Base-by-base conservation (phyloP, 2,888 invertebrate species). In the Epinotia bilunana region DNA sequence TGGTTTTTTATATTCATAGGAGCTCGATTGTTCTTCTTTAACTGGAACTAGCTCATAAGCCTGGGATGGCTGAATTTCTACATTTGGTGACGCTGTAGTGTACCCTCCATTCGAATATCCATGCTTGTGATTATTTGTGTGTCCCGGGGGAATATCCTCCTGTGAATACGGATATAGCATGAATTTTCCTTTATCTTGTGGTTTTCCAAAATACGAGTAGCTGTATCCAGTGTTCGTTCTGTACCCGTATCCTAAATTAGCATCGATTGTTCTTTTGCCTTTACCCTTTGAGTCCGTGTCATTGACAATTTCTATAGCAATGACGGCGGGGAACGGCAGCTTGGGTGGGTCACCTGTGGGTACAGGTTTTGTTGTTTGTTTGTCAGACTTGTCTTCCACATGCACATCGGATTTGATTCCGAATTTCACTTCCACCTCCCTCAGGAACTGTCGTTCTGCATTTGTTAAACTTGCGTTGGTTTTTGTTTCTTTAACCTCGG, bases 81-180 rank as follows among this genome's bases (percentile, higher is more conserved):
- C 95, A 77, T 90, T 88, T 0, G 94, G 87, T 61, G 86, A 81
- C 12, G 82, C 76, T 23, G 83, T 77, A 55, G 82, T 78, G 28
- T 86, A 82, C 23, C 79, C 74, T 39, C 82, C 80, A 39, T 83
- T 84, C 20, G 82, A 79, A 63, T 79, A 79, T 43, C 79, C 75
- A 53, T 80, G 67, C 77, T 79, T 82, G 49, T 79, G 78, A 0
- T 78, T 72, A 60, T 79, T 79, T 43, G 79, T 49, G 20, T 77
- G 78, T 16, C 80, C 78, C 13, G 94, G 79, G 5, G 95, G 95
- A 76, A 96, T 95, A 80, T 96, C 95, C 73, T 95, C 93, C 85
- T 96, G 96, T 0, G 96, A 96, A 84, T 96, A 96, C 5, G 96
- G 96, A 83, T 96, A 96, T 77, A 96, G 94, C 92, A 95, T 95